These are phyloP conservation scores for Andrena cerasifolii DNA, from an alignment of 1,140 invertebrate genomes.

Conservation along the genomic window DNA sequence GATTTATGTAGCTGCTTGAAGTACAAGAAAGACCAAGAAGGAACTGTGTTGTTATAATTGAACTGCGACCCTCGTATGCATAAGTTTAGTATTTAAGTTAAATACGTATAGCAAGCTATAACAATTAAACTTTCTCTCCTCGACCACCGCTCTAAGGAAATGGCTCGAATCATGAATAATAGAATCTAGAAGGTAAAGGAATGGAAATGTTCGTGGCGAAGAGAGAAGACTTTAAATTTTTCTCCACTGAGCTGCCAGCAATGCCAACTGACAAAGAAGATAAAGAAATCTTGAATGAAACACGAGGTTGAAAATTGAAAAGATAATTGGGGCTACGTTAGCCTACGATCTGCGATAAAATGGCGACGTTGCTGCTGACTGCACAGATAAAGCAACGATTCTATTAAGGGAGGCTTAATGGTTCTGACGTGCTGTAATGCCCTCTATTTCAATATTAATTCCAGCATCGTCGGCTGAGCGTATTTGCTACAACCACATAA, in stretches of 20 bases:
- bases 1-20: too few relatives aligned
- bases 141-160: too few relatives aligned
- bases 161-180: background rate
- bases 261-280: background rate
- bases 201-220: background rate
- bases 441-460: background rate
- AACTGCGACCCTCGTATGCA: too few relatives aligned
- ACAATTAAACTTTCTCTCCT: too few relatives aligned
- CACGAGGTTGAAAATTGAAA: background rate
- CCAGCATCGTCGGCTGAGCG: background rate
- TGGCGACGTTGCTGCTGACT: background rate
- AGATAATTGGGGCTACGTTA: slow-evolving; percentile 16
- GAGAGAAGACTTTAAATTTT: slow-evolving; percentile 4
- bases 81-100: too few relatives aligned
- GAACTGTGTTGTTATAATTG: too few relatives aligned
- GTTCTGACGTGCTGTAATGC: background rate
- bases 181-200: background rate
- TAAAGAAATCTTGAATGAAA: background rate
- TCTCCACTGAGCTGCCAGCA: slow-evolving; percentile 2
- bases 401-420: slow-evolving; percentile 18
- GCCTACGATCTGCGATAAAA: slow-evolving; percentile 26
- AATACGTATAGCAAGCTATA: too few relatives aligned
- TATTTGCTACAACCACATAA: background rate
- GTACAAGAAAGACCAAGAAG: too few relatives aligned
- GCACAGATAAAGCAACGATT: slow-evolving; percentile 31